Base-by-base conservation (phyloP, 2,797 vertebrate genomes). In the Brachyrhaphis roseni region DNA sequence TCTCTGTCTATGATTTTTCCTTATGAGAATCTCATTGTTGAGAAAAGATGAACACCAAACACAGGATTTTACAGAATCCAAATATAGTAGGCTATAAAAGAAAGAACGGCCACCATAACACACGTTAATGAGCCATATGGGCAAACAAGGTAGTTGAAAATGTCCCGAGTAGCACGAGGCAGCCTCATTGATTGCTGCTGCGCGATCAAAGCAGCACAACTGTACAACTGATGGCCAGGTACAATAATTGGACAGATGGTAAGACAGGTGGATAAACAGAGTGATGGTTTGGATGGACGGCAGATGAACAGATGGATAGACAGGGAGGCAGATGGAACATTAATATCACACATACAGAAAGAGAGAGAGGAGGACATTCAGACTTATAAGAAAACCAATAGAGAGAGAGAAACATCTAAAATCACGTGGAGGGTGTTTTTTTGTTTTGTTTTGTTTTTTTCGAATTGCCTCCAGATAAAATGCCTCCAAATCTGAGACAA, bases 231-330 rank as follows among this genome's bases (percentile, higher is more conserved):
- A 90, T 88, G 81, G 81, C 83, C 80, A 84, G 74, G 83, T 84
- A 74, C 31, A 80, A 79, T 87, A 74, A 88, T 47, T 78, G 83
- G 82, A 87, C 87, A 90, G 88, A 90, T 90, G 90, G 89, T 88
- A 15, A 77, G 89, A 87, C 87, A 89, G 89, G 84, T 87, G 87
- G 86, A 87, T 74, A 84, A 90, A 89, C 85, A 89, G 83, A 81
- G 73, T 4, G 71, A 76, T 71, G 4, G 87, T 85, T 92, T 86
- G 82, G 86, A 88, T 47, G 80, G 84, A 86, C 31, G 10, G 57
- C 81, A 83, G 88, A 87, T 84, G 77, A 85, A 89, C 89, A 90
- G 90, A 91, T 77, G 83, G 89, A 90, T 47, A 76, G 90, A 89
- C 83, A 83, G 79, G 78, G 34, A 77, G 84, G 85, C 86, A 89